Conservation (phyloP, 2,888 invertebrate species). For the Nycteola revayana region DNA sequence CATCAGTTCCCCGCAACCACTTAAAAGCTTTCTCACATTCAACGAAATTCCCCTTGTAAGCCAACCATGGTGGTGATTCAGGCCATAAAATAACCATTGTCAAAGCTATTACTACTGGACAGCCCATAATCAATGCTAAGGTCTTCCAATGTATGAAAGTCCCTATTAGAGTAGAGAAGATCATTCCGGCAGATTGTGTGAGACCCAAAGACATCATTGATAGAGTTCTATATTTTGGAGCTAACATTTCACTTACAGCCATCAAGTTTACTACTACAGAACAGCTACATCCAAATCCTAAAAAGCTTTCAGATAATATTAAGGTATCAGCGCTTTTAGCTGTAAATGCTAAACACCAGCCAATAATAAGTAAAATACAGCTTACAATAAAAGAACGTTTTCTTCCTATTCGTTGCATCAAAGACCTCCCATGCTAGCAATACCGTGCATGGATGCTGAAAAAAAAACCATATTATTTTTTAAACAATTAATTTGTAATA, state of each 20-base stretch:
- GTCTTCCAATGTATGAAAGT: slow-evolving; percentile 1
- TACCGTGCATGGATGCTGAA: background rate
- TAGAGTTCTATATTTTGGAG: slow-evolving; percentile 18
- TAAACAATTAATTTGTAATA: too few species aligned
- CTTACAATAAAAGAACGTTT: background rate
- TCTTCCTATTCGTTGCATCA: background rate
- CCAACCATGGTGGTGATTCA: slow-evolving; percentile 28
- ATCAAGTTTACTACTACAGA: slow-evolving; percentile 21
- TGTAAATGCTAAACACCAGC: background rate
- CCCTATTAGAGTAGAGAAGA: slow-evolving; percentile 2
- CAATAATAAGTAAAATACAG: background rate
- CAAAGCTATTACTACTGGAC: background rate
- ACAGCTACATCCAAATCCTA: slow-evolving; percentile 7
- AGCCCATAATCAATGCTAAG: background rate
- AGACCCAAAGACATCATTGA: slow-evolving; percentile 16
- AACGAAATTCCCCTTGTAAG: slow-evolving; percentile 19
- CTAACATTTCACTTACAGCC: slow-evolving; percentile 26
- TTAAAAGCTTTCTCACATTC: slow-evolving; percentile 16
- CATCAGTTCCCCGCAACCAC: slow-evolving; percentile 13
- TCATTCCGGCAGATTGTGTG: slow-evolving; percentile 14
- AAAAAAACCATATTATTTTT: background rate
- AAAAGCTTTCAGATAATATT: background rate
- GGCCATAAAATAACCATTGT: slow-evolving; percentile 16
- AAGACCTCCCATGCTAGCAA: background rate
- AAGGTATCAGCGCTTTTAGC: background rate